phyloP scores from a whole-genome alignment of 1,140 invertebrate genomes.

The Polyergus mexicanus region DNA sequence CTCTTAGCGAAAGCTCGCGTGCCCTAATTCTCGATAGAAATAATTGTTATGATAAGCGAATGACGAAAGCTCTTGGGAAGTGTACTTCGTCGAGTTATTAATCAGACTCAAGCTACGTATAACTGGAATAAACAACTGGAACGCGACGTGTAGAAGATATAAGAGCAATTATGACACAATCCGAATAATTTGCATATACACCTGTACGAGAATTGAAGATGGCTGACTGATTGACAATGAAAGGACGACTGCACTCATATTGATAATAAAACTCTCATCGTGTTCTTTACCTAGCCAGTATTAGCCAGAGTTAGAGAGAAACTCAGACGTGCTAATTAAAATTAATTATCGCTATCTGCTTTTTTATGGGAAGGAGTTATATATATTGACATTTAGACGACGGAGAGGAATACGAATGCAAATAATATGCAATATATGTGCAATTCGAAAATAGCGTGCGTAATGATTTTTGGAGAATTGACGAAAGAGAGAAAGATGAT shows the following conservation, averaged over 20 bases:
- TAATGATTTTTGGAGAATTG: background rate
- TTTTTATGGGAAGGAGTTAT: background rate
- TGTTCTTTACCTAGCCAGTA: slow-evolving; percentile 13
- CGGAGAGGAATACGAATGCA: background rate
- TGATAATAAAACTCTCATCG: slow-evolving; percentile 41
- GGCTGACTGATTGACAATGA: slow-evolving; percentile 5
- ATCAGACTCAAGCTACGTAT: slow-evolving; percentile 7
- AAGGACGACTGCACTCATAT: slow-evolving; percentile 12
- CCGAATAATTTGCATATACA: background rate
- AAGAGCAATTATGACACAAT: background rate
- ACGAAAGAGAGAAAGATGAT: background rate
- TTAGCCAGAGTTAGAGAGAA: background rate
- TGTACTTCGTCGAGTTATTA: background rate
- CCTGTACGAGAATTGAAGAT: slow-evolving; percentile 18
- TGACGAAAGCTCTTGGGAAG: slow-evolving; percentile 17
- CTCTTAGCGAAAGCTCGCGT: background rate
- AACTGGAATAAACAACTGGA: background rate
- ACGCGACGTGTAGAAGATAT: background rate
- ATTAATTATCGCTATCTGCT: slow-evolving; percentile 32
- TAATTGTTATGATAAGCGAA: slow-evolving; percentile 25
- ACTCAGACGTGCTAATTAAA: slow-evolving; percentile 43
- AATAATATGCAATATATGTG: background rate
- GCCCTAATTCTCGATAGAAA: background rate
- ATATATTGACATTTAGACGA: slow-evolving; percentile 6
- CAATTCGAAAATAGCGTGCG: background rate